These are phyloP conservation scores for Drosophila santomea DNA, from an alignment of 1,140 invertebrate genomes.

Conservation along the genomic window DNA sequence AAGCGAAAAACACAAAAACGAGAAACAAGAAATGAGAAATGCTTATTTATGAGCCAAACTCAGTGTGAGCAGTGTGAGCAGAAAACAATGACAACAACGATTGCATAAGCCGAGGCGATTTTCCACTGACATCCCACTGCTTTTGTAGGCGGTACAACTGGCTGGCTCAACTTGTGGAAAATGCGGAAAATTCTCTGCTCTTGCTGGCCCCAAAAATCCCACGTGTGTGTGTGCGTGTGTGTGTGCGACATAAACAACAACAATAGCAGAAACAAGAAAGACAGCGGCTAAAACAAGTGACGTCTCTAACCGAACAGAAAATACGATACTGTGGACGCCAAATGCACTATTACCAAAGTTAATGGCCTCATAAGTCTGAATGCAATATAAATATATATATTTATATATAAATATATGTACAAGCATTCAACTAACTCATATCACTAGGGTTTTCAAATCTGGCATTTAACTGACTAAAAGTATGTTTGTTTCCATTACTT, in stretches of 20 bases:
- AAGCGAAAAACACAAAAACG: neutral
- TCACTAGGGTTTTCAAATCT: no score
- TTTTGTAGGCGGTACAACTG: slow-evolving; percentile 14
- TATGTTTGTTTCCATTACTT: no score
- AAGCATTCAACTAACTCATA: no score
- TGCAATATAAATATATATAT: no score
- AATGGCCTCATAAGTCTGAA: no score
- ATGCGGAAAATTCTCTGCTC: slow-evolving; percentile 52
- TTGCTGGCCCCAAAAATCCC: slow-evolving; percentile 27
- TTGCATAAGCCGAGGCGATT: slow-evolving; percentile 41
- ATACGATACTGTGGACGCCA: slow-evolving; percentile 19
- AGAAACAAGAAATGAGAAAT: slow-evolving; percentile 33
- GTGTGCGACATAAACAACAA: slow-evolving; percentile 58
- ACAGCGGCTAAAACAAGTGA: slow-evolving; percentile 47
- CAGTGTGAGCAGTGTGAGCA: neutral
- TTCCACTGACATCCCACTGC: slow-evolving; percentile 30
- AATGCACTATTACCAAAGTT: neutral
- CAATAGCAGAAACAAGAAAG: slow-evolving; percentile 29
- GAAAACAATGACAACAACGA: slow-evolving; percentile 25
- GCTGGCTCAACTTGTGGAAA: slow-evolving; percentile 59
- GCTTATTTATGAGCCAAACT: slow-evolving; percentile 67
- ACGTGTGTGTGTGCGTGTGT: neutral
- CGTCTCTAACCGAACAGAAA: slow-evolving; percentile 36
- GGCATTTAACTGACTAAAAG: no score
- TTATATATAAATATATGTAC: no score